Conservation (phyloP, 2,888 invertebrate species). For the Acleris cristana region DNA sequence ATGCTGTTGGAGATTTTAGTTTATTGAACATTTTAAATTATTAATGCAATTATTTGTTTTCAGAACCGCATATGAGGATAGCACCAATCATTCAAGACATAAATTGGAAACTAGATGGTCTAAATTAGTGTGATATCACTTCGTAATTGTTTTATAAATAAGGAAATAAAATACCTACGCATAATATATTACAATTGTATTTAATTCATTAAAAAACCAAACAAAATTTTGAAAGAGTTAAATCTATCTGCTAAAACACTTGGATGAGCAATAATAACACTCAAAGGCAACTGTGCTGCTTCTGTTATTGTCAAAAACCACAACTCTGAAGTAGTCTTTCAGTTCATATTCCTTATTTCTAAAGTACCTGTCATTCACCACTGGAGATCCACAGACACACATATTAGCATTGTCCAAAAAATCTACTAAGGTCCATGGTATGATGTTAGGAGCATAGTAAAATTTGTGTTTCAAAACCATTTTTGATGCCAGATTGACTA, state of each 20-base stretch:
- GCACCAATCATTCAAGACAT: conserved; percentile 83
- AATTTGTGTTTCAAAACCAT: conserved; percentile 78
- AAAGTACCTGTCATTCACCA: conserved; percentile 58
- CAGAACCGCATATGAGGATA: conserved; percentile 85
- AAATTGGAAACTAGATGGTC: conserved; percentile 84
- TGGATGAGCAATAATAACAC: conserved; percentile 85
- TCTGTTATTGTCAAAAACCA: conserved; percentile 65
- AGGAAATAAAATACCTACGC: conserved; percentile 9
- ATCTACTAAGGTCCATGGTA: conserved; percentile 84
- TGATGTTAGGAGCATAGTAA: conserved; percentile 80
- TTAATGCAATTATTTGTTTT: conserved; percentile 51
- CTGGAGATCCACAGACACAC: conserved; percentile 85
- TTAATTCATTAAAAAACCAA: not conserved
- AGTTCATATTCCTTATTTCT: conserved; percentile 64
- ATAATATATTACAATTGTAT: not conserved
- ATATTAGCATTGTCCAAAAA: conserved; percentile 85
- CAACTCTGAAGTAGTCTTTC: conserved; percentile 66
- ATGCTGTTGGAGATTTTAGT: not conserved
- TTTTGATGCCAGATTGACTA: conserved; percentile 83
- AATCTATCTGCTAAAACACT: conserved; percentile 65
- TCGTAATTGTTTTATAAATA: not conserved
- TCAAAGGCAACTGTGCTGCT: conserved; percentile 77
- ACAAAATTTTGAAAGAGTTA: not conserved
- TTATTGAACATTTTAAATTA: too few species aligned
- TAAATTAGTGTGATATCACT: conserved; percentile 45